phyloP scores from a whole-genome alignment of 35 echinoderm and acorn worm genomes.

The Chiridota heheva region DNA sequence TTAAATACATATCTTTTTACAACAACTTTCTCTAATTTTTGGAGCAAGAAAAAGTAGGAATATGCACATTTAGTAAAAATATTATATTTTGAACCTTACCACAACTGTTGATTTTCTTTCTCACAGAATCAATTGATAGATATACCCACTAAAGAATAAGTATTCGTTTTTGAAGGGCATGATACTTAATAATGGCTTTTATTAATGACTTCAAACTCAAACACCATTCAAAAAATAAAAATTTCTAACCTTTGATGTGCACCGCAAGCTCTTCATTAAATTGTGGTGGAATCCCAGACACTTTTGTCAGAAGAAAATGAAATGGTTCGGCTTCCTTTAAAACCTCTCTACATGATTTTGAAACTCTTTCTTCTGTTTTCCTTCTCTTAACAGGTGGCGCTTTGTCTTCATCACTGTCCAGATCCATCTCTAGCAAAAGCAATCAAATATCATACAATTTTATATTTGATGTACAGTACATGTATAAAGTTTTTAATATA shows the following conservation, averaged over 20 bases:
- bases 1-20: too few species aligned
- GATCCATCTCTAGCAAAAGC: background rate
- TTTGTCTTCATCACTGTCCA: background rate
- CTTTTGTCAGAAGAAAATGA: constrained; percentile 78
- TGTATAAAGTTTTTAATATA: too few species aligned
- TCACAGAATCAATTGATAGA: background rate
- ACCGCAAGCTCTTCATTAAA: constrained; percentile 77
- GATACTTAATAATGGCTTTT: background rate
- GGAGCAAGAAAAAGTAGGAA: too few species aligned
- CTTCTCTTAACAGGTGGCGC: constrained; percentile 34
- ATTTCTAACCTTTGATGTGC: constrained; percentile 71
- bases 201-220: background rate
- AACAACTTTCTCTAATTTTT: too few species aligned
- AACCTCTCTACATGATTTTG: constrained; percentile 37
- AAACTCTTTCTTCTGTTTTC: background rate
- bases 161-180: background rate
- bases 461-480: background rate
- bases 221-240: background rate
- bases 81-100: too few species aligned
- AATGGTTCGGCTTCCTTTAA: constrained; percentile 58
- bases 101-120: background rate
- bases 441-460: background rate
- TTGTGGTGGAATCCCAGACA: constrained; percentile 62
- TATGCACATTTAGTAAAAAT: too few species aligned
- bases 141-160: background rate